These are phyloP conservation scores for Pantherophis guttatus DNA, from an alignment of 2,113 vertebrate genomes.

Conservation along the genomic window DNA sequence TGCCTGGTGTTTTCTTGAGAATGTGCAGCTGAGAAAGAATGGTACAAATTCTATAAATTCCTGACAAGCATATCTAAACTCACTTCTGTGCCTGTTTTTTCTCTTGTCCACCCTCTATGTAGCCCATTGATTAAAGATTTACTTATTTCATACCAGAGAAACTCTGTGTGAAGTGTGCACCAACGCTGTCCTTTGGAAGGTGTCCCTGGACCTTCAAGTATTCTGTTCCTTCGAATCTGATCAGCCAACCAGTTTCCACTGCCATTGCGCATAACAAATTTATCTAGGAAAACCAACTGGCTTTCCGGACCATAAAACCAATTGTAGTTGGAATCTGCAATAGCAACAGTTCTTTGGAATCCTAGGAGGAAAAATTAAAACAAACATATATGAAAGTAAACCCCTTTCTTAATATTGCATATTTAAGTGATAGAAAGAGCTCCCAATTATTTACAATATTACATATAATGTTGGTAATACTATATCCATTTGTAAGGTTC, in stretches of 20 bases:
- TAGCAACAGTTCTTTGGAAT: constrained; percentile 93
- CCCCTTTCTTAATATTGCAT: neutral
- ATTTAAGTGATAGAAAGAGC: neutral
- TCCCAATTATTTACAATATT: neutral
- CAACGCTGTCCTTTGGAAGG: constrained; percentile 93
- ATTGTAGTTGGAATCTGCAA: constrained; percentile 98
- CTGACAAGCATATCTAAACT: neutral
- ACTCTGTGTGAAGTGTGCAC: constrained; percentile 98
- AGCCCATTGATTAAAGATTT: constrained; percentile 10
- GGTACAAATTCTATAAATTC: neutral
- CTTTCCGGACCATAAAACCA: constrained; percentile 99
- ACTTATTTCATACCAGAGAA: constrained; percentile 85
- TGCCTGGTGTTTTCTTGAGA: neutral
- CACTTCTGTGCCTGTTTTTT: neutral
- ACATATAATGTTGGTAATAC: neutral
- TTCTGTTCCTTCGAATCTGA: constrained; percentile 85
- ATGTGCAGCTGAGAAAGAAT: neutral
- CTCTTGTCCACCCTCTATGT: neutral
- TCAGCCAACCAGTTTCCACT: constrained; percentile 97
- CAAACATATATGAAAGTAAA: constrained; percentile 45
- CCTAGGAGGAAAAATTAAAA: constrained; percentile 70
- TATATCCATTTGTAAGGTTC: neutral
- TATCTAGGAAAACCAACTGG: constrained; percentile 95
- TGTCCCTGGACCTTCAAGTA: constrained; percentile 86
- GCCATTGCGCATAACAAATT: constrained; percentile 93